phyloP scores from a whole-genome alignment of 2,888 invertebrate species.

The Hirtodrosophila confusa region DNA sequence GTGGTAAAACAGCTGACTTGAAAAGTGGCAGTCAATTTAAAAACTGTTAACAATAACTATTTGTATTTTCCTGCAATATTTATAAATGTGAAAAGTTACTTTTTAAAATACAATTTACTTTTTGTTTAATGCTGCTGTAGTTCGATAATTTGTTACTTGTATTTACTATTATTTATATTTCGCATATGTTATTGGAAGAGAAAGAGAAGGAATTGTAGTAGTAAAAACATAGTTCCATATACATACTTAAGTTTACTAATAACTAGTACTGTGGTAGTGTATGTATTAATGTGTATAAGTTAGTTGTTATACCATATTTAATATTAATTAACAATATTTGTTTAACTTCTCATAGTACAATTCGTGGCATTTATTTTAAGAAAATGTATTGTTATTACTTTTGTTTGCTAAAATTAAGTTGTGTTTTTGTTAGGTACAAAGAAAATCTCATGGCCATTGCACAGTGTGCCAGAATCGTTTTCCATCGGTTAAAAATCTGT shows the following conservation, averaged over 20 bases:
- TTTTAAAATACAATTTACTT: slow-evolving; percentile 37
- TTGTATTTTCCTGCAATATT: slow-evolving; percentile 24
- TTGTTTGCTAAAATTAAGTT: slow-evolving; percentile 49
- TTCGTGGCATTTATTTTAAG: slow-evolving; percentile 57
- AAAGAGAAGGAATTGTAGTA: slow-evolving; percentile 51
- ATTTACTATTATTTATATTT: slow-evolving; percentile 37
- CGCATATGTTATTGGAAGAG: slow-evolving; percentile 54
- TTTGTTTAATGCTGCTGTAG: slow-evolving; percentile 44
- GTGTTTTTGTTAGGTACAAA: slow-evolving; percentile 60
- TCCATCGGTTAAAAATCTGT: slow-evolving; percentile 29
- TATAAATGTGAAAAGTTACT: slow-evolving; percentile 58
- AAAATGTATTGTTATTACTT: slow-evolving; percentile 26
- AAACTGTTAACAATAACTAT: slow-evolving; percentile 29
- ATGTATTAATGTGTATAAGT: slow-evolving; percentile 52
- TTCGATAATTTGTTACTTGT: slow-evolving; percentile 31
- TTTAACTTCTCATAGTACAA: slow-evolving; percentile 54
- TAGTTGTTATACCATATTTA: slow-evolving; percentile 54
- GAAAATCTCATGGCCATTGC: slow-evolving; percentile 65
- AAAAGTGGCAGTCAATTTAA: slow-evolving; percentile 36
- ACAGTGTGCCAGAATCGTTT: slow-evolving; percentile 34
- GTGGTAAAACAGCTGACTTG: slow-evolving; percentile 29
- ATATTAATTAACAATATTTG: slow-evolving; percentile 67
- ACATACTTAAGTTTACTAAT: slow-evolving; percentile 14
- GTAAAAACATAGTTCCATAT: slow-evolving; percentile 44
- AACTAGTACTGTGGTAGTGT: slow-evolving; percentile 24